Conservation (phyloP, 2,888 invertebrate genomes). For the Chymomyza caudatula region DNA sequence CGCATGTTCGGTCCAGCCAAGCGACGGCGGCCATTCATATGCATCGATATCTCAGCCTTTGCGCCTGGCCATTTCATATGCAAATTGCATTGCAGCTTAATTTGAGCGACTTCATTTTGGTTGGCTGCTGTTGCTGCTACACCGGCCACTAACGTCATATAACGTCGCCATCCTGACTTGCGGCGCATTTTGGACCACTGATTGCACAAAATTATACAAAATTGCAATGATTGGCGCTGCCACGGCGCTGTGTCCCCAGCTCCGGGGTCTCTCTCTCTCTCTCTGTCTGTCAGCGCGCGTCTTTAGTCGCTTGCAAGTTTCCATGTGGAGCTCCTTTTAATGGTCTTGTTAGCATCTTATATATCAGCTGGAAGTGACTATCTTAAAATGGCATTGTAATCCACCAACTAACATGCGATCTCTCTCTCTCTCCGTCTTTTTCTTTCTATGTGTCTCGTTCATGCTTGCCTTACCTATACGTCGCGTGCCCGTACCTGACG, state of each 20-base stretch:
- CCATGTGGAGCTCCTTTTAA: slow-evolving; percentile 10
- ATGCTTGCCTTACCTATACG: slow-evolving; percentile 80
- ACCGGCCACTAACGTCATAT: neutral
- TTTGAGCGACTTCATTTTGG: slow-evolving; percentile 72
- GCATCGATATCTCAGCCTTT: neutral
- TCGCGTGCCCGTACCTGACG: slow-evolving; percentile 98
- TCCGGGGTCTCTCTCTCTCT: slow-evolving; percentile 20
- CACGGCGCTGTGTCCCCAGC: slow-evolving; percentile 26
- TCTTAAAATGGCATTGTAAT: neutral
- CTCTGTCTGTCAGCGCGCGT: neutral
- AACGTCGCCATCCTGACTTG: slow-evolving; percentile 34
- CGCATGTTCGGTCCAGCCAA: slow-evolving; percentile 25
- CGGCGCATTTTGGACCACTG: slow-evolving; percentile 44
- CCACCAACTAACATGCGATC: neutral
- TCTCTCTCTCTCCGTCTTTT: slow-evolving; percentile 8
- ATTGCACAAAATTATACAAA: slow-evolving; percentile 76
- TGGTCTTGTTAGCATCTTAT: slow-evolving; percentile 14
- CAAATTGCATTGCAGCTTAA: slow-evolving; percentile 70
- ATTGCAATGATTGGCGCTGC: slow-evolving; percentile 72
- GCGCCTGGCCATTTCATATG: slow-evolving; percentile 55
- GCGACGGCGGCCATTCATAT: neutral
- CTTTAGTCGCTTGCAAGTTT: slow-evolving; percentile 18
- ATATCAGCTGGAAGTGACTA: neutral
- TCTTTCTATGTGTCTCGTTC: slow-evolving; percentile 56
- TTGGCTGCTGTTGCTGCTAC: slow-evolving; percentile 21